A percentile compares a stretch with the other conserved stretches of the same genome.
These are phyloP conservation scores for Rallus limicola DNA, from an alignment of 2,113 vertebrate species.

Conservation along the genomic window DNA sequence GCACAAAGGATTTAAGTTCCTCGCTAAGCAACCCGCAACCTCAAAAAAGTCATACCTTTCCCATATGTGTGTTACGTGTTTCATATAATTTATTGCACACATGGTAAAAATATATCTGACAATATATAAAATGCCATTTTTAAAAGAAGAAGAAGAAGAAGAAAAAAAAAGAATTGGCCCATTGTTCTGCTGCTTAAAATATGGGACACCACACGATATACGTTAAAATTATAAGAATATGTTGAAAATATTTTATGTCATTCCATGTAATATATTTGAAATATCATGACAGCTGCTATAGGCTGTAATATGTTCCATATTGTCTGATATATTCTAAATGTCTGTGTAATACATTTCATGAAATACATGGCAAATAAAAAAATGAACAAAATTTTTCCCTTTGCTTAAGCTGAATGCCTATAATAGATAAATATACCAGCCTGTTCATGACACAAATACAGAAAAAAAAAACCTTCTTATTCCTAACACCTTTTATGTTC, in stretches of 20 bases:
- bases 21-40: slow-evolving; percentile 20
- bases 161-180: slow-evolving; percentile 56
- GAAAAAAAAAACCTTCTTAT: neutral
- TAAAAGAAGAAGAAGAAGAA: slow-evolving; percentile 33
- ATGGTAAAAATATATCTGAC: slow-evolving; percentile 59
- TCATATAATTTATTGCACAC: slow-evolving; percentile 61
- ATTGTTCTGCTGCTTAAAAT: slow-evolving; percentile 72
- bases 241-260: slow-evolving; percentile 75
- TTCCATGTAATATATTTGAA: slow-evolving; percentile 75
- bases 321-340: slow-evolving; percentile 57
- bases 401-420: neutral
- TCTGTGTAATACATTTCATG: slow-evolving; percentile 51
- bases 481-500: slow-evolving; percentile 18
- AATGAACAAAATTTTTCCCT: neutral
- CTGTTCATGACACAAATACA: neutral
- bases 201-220: slow-evolving; percentile 59
- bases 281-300: slow-evolving; percentile 66
- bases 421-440: neutral
- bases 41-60: slow-evolving; percentile 60
- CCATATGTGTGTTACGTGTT: slow-evolving; percentile 36
- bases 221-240: slow-evolving; percentile 68
- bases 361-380: slow-evolving; percentile 30
- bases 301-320: slow-evolving; percentile 67
- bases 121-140: slow-evolving; percentile 65
- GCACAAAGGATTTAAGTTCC: slow-evolving; percentile 52